phyloP scores from a whole-genome alignment of 2,888 invertebrate species.

The Bursaphelenchus okinawaensis region DNA sequence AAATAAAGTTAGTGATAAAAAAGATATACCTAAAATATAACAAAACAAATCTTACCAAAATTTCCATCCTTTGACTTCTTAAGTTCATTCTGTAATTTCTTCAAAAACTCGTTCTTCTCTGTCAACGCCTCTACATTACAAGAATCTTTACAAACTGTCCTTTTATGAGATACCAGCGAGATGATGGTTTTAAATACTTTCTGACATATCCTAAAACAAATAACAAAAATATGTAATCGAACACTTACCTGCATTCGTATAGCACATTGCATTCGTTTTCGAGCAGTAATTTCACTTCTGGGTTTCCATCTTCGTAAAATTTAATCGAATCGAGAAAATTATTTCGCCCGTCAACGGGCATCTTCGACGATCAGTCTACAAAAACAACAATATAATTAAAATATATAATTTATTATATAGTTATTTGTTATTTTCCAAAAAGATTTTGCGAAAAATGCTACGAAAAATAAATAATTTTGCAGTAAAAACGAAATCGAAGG shows the following conservation, averaged over 20 bases:
- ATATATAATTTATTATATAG: no score
- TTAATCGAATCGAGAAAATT: conserved; percentile 23
- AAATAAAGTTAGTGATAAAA: no score
- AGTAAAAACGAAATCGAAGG: background rate
- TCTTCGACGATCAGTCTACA: no score
- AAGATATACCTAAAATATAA: background rate
- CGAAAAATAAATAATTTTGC: background rate
- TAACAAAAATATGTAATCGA: background rate
- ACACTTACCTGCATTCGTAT: conserved; percentile 36
- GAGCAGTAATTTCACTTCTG: conserved; percentile 33
- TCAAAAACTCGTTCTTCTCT: conserved; percentile 13
- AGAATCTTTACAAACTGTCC: conserved; percentile 22
- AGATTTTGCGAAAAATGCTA: no score
- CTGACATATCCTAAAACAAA: conserved; percentile 12
- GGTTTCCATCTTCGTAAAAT: conserved; percentile 26
- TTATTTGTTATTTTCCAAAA: no score
- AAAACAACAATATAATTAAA: no score
- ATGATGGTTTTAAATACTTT: conserved; percentile 31
- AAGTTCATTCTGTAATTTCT: conserved; percentile 7
- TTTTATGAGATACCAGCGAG: conserved; percentile 37
- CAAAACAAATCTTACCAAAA: conserved; percentile 4
- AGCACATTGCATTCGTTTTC: conserved; percentile 33
- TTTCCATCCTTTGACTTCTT: background rate
- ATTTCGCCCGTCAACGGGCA: conserved; percentile 1
- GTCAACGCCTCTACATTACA: conserved; percentile 6